These are phyloP conservation scores for Scaptodrosophila lebanonensis DNA, from an alignment of 1,140 invertebrate species.

Conservation along the genomic window DNA sequence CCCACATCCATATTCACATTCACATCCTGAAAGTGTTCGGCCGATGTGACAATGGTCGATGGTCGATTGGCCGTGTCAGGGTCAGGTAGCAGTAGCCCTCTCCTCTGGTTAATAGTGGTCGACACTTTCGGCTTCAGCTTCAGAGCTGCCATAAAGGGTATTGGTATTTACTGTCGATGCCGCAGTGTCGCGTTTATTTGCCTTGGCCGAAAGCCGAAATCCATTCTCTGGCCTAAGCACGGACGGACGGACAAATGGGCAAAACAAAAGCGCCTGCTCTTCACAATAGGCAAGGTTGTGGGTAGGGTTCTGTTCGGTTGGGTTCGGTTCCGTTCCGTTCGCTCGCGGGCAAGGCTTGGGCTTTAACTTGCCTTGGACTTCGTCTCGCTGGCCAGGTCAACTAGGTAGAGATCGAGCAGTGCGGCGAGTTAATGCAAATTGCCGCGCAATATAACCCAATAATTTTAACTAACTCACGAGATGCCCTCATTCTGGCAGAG, in stretches of 20 bases:
- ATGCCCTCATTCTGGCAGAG: slow-evolving; percentile 20
- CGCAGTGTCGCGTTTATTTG: slow-evolving; percentile 48
- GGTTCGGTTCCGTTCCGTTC: background rate
- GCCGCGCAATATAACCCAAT: slow-evolving; percentile 75
- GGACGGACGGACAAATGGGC: slow-evolving; percentile 6
- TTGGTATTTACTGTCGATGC: slow-evolving; percentile 70
- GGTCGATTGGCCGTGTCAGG: slow-evolving; percentile 7
- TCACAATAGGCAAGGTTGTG: slow-evolving; percentile 72
- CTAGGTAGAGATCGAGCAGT: slow-evolving; percentile 2
- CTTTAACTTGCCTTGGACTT: slow-evolving; percentile 7
- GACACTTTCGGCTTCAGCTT: slow-evolving; percentile 33
- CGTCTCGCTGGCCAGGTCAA: slow-evolving; percentile 39
- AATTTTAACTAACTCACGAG: slow-evolving; percentile 65
- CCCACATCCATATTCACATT: too few species aligned
- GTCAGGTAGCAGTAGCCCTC: slow-evolving; percentile 8
- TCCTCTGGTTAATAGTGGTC: background rate
- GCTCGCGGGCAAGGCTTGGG: slow-evolving; percentile 52
- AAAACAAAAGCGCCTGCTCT: slow-evolving; percentile 46
- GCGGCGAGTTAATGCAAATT: slow-evolving; percentile 72
- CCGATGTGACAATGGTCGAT: slow-evolving; percentile 14
- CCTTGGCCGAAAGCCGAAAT: slow-evolving; percentile 33
- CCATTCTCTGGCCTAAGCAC: slow-evolving; percentile 42
- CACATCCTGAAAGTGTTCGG: slow-evolving; percentile 51
- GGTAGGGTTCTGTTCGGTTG: slow-evolving; percentile 43
- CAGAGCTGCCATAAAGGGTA: slow-evolving; percentile 56